Percentiles rank a stretch among this genome's conserved stretches.
Evolutionary conservation across 2,113 vertebrate genomes (phyloP).

Genomic region (Coracopsis vasa): DNA sequence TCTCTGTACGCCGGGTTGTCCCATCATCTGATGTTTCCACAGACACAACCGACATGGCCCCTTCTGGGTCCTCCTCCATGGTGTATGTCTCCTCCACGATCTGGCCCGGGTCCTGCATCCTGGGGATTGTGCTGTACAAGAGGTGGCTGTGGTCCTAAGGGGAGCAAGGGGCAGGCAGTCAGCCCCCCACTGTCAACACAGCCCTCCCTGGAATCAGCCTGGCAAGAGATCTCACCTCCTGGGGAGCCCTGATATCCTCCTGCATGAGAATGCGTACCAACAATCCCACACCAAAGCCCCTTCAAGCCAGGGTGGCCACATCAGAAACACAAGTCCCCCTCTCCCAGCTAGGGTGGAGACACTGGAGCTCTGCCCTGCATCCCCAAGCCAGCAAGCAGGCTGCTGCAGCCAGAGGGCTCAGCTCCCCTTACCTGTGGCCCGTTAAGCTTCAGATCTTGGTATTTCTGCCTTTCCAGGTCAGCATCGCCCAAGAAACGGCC

Average conservation of each 20-base stretch:
- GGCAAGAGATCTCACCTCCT: neutral
- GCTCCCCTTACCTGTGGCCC: slow-evolving; percentile 83
- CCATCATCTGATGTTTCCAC: slow-evolving; percentile 89
- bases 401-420: neutral
- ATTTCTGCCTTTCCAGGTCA: slow-evolving; percentile 90
- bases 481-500: slow-evolving; percentile 91
- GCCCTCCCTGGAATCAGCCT: neutral
- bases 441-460: slow-evolving; percentile 91
- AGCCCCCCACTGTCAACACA: neutral
- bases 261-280: neutral
- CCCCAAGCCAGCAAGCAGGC: neutral
- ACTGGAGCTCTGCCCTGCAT: neutral
- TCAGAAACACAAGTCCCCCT: neutral
- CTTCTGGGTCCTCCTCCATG: slow-evolving; percentile 86
- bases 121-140: slow-evolving; percentile 79
- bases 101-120: slow-evolving; percentile 93
- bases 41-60: slow-evolving; percentile 81
- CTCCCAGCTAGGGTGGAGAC: neutral
- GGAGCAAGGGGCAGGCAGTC: neutral
- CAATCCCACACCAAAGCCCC: neutral
- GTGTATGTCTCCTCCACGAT: slow-evolving; percentile 86
- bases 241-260: rapidly evolving
- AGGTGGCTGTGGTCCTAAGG: slow-evolving; percentile 77
- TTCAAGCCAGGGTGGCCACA: neutral
- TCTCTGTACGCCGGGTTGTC: slow-evolving; percentile 89